Evolutionary conservation across 2,113 vertebrate genomes (phyloP), one percentile per base, ranked within the genome.

Genomic region (Bubo bubo): DNA sequence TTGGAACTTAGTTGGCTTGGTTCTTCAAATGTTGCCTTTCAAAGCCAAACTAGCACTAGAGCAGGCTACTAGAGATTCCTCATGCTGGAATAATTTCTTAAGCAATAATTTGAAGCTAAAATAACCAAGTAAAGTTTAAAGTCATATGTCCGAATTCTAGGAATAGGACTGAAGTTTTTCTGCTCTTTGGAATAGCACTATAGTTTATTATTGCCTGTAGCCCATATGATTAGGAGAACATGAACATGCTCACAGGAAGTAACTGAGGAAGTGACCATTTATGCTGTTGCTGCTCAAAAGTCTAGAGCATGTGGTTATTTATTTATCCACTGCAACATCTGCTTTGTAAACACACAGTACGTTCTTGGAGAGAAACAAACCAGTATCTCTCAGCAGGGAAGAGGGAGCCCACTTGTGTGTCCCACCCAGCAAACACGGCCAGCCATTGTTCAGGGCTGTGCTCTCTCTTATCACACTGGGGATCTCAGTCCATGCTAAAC

Each of bases 261-360:
- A 82, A 88, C 86, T 47, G 87, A 93, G 93, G 94, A 97, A 95
- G 39, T 50, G 68, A 87, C 49, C 74, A 49, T 91, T 93, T 88
- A 66, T 71, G 55, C 37, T 64, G 50, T 5, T 43, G 56, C 68
- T 94, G 53, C 79, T n/a, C 77, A 47, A 15, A 81, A 63, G n/a
- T 86, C 62, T 80, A 13, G 16, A 79, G 62, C 89, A 91, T 91
- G 45, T 59, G 87, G 74, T 59, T 93, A 82, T 91, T 97, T 97
- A 82, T 95, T 97, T 96, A 95, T 88, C 64, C 80, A 70, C 67
- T 95, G 89, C 73, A 91, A 93, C 84, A 95, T 95, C 95, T 87
- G 45, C 59, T 85, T 43, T 80, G 59, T 94, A 91, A 96, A 95
- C 87, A 93, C 0, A 0, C 14, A 76, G 88, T 24, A 34, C 76